These are phyloP conservation scores for Protobothrops mucrosquamatus DNA, from an alignment of 2,113 vertebrate genomes.

Conservation along the genomic window DNA sequence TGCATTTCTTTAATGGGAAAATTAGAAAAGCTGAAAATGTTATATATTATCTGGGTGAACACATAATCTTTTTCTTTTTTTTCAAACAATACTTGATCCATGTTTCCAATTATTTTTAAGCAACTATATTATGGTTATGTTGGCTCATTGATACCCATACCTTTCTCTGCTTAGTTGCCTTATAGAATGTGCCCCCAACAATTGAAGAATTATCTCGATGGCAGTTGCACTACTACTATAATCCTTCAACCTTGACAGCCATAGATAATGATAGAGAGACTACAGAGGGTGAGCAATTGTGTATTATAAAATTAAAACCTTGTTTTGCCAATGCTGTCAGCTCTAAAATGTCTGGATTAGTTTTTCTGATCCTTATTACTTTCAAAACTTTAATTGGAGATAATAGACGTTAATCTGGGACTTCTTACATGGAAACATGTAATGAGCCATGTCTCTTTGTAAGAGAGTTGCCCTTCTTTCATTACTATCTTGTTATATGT, in stretches of 20 bases:
- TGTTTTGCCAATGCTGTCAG: background rate
- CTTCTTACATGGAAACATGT: background rate
- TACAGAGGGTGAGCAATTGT: background rate
- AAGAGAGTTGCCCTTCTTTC: background rate
- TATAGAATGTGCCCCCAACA: too few species aligned
- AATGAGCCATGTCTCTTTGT: background rate
- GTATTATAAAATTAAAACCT: background rate
- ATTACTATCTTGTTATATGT: background rate
- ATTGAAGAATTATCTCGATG: background rate
- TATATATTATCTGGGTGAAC: background rate
- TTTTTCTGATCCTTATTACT: background rate
- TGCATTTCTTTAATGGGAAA: background rate
- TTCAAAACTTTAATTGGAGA: background rate
- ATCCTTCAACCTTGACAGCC: background rate
- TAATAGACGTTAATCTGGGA: background rate
- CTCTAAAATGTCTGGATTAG: background rate
- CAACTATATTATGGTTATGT: background rate
- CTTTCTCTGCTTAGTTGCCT: background rate
- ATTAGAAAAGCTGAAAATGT: background rate
- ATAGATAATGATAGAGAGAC: background rate
- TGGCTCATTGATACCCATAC: background rate
- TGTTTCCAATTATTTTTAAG: background rate
- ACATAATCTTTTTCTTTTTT: background rate
- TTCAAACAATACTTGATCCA: background rate
- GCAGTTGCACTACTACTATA: background rate